A percentile compares a stretch with the other conserved stretches of the same genome.
Conservation (phyloP, 2,888 invertebrate genomes). For the Hypolimnas misippus region DNA sequence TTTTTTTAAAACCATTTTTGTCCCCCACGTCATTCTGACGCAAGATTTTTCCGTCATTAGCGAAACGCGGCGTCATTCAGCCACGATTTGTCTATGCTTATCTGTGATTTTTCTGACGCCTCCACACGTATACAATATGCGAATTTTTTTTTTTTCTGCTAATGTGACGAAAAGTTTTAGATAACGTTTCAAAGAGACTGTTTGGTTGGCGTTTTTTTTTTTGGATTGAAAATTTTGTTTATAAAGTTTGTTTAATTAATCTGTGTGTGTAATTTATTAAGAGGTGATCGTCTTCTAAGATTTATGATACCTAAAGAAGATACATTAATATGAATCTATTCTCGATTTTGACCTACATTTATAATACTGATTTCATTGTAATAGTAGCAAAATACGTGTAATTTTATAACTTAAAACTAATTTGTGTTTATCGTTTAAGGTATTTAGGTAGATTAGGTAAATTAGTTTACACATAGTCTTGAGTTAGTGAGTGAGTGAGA, state of each 20-base stretch:
- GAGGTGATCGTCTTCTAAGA: background rate
- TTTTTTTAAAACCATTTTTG: slow-evolving; percentile 67
- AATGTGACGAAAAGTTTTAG: slow-evolving; percentile 78
- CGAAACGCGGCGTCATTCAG: slow-evolving; percentile 69
- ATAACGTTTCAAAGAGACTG: slow-evolving; percentile 73
- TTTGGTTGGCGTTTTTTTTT: slow-evolving; percentile 58
- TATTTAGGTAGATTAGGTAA: no score
- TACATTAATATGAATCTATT: background rate
- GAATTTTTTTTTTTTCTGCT: slow-evolving; percentile 74
- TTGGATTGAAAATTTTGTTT: slow-evolving; percentile 46
- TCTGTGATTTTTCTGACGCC: slow-evolving; percentile 69
- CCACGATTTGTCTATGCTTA: slow-evolving; percentile 82
- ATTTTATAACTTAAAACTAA: no score
- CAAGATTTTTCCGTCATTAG: slow-evolving; percentile 80
- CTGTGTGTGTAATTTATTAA: background rate
- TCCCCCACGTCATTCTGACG: slow-evolving; percentile 60
- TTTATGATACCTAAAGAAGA: background rate
- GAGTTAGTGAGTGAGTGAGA: no score
- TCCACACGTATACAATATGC: slow-evolving; percentile 77
- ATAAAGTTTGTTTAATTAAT: slow-evolving; percentile 26
- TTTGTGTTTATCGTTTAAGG: no score
- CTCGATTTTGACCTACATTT: background rate
- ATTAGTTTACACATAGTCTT: no score
- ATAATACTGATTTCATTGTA: background rate
- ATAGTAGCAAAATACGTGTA: no score